Evolutionary conservation across 2,113 vertebrate species (phyloP).

Genomic region (human (Homo sapiens)): GRCh38 chr1:84284001-84284500

Average conservation of each 20-base stretch:
- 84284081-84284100: background rate
- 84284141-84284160: background rate
- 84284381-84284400: constrained; percentile 5
- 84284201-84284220: background rate
- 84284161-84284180: background rate
- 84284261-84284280: background rate
- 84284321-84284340: background rate
- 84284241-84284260: background rate
- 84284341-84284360: constrained; percentile 47
- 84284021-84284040: background rate
- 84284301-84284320: background rate
- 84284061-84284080: constrained; percentile 30
- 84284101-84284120: background rate
- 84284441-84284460: background rate
- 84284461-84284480: background rate
- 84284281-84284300: constrained; percentile 23
- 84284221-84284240: background rate
- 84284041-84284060: background rate
- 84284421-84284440: constrained; percentile 26
- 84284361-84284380: constrained; percentile 51
- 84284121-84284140: background rate
- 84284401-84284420: constrained; percentile 41
- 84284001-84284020: constrained; percentile 9
- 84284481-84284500: background rate
- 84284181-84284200: background rate